Evolutionary conservation across 2,888 invertebrate species (phyloP).

Genomic region (Polyploca ridens): DNA sequence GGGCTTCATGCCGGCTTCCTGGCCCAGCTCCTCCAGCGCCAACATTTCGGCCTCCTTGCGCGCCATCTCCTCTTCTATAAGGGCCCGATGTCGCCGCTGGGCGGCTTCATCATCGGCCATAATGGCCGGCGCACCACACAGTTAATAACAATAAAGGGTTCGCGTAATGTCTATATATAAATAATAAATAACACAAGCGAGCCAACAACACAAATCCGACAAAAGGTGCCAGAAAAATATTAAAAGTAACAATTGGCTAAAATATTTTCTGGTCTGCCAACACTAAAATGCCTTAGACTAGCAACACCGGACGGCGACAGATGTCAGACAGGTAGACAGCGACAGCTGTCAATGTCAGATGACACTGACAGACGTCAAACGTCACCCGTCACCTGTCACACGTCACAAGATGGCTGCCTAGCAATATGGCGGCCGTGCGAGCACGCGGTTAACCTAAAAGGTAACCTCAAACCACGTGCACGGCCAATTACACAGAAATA

Average conservation of each 20-base stretch:
- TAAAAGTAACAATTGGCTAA: too few relatives aligned
- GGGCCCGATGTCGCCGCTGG: not conserved
- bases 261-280: too few relatives aligned
- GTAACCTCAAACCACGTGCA: not conserved
- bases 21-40: not conserved
- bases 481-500: not conserved
- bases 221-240: too few relatives aligned
- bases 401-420: not conserved
- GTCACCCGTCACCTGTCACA: not conserved
- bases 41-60: not conserved
- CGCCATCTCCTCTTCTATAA: not conserved
- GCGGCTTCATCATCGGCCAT: not conserved
- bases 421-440: not conserved
- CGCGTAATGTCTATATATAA: too few relatives aligned
- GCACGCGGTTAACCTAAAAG: conserved; percentile 3
- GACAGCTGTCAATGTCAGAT: too few relatives aligned
- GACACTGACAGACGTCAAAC: not conserved
- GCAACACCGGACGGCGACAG: not conserved
- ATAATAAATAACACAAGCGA: too few relatives aligned
- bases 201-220: too few relatives aligned
- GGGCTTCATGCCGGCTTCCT: not conserved
- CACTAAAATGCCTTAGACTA: too few relatives aligned
- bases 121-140: not conserved
- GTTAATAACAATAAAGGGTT: too few relatives aligned
- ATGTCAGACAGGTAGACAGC: not conserved